A percentile compares a stretch with the other conserved stretches of the same genome.
Conservation (phyloP, 2,113 vertebrate species). For the Oryzias curvinotus region DNA sequence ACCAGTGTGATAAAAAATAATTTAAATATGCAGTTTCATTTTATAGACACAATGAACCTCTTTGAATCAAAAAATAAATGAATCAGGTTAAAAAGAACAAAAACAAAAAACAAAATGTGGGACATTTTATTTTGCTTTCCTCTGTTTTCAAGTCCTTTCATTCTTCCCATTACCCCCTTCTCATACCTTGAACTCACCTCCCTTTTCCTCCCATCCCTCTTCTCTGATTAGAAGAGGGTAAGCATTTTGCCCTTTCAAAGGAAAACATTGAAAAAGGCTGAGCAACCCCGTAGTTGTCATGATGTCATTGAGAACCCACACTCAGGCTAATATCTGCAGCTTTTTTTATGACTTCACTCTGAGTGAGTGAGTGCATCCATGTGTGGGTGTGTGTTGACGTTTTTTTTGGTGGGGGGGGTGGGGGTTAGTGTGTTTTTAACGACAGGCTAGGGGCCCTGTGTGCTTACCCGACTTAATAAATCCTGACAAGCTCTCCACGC, state of each 20-base stretch:
- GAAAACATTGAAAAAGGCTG: constrained; percentile 56
- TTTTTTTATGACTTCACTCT: constrained; percentile 50
- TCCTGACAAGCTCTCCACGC: constrained; percentile 61
- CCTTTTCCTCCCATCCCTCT: background rate
- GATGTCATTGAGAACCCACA: constrained; percentile 57
- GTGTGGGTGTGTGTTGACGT: constrained; percentile 34
- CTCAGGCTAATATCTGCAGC: constrained; percentile 59
- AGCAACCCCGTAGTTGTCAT: constrained; percentile 59
- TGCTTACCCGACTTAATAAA: constrained; percentile 58
- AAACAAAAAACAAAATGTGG: too few species aligned
- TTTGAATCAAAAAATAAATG: too few species aligned
- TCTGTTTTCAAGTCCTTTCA: background rate
- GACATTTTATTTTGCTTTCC: too few species aligned
- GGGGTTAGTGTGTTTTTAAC: background rate
- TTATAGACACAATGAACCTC: too few species aligned
- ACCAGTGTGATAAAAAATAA: too few species aligned
- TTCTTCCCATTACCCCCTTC: background rate
- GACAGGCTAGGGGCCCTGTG: constrained; percentile 37
- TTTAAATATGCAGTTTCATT: too few species aligned
- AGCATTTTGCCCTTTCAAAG: constrained; percentile 40
- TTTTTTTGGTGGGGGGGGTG: background rate
- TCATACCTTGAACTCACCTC: background rate
- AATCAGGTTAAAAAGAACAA: too few species aligned
- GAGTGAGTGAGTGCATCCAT: constrained; percentile 24
- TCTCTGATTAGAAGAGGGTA: constrained; percentile 25